A percentile compares a stretch with the other conserved stretches of the same genome.
These are phyloP conservation scores for Bufo gargarizans DNA, from an alignment of 2,113 vertebrate genomes.

Conservation along the genomic window DNA sequence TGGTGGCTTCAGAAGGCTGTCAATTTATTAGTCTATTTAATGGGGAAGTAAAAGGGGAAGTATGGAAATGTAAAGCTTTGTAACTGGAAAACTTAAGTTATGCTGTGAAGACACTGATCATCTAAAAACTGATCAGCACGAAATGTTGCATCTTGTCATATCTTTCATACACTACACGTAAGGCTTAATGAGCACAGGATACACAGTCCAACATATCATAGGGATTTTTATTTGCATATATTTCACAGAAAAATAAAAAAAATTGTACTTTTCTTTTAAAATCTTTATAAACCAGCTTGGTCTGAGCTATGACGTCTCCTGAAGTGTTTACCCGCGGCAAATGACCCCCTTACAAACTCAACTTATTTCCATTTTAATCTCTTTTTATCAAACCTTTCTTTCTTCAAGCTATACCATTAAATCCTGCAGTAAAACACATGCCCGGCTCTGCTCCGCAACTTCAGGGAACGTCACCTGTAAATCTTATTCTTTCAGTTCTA, in stretches of 20 bases:
- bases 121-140: too few species aligned
- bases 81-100: too few species aligned
- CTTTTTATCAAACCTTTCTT: constrained; percentile 7
- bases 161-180: neutral
- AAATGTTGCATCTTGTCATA: too few species aligned
- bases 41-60: too few species aligned
- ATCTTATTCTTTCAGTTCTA: constrained; percentile 26
- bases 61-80: too few species aligned
- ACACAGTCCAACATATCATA: neutral
- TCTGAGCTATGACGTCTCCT: neutral
- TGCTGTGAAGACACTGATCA: too few species aligned
- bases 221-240: neutral
- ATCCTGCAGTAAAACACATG: neutral
- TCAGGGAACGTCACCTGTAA: constrained; percentile 14
- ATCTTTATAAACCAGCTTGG: neutral
- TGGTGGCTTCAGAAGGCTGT: too few species aligned
- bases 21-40: too few species aligned
- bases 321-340: neutral
- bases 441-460: neutral
- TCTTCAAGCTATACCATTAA: neutral
- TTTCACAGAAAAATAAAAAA: too few species aligned
- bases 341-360: neutral
- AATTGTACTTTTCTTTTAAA: neutral
- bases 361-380: constrained; percentile 22
- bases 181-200: neutral